phyloP scores from a whole-genome alignment of 2,797 vertebrate species.

The Arnoldichthys spilopterus region DNA sequence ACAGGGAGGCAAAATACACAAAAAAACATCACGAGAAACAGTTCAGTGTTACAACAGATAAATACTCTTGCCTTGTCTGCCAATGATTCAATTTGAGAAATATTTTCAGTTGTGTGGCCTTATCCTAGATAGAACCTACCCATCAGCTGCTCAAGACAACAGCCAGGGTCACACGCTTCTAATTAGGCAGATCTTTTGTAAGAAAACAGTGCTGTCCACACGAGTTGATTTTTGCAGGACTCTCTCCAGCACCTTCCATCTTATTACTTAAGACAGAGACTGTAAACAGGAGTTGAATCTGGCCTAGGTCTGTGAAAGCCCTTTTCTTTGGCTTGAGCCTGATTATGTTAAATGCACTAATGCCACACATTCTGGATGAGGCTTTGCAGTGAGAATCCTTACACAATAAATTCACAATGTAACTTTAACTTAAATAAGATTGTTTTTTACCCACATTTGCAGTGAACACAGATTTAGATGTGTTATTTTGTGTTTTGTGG shows the following conservation, averaged over 20 bases:
- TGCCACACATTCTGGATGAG: slow-evolving; percentile 30
- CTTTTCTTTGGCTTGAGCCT: slow-evolving; percentile 41
- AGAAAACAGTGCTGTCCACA: slow-evolving; percentile 2
- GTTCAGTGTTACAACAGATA: not conserved
- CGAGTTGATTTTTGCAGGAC: not conserved
- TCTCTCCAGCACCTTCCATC: slow-evolving; percentile 28
- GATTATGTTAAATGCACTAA: slow-evolving; percentile 48
- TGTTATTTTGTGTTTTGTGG: slow-evolving; percentile 20
- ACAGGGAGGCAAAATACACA: not conserved
- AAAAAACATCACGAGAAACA: not conserved
- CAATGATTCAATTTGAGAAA: slow-evolving; percentile 7
- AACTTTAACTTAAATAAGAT: not conserved
- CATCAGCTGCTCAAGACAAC: not conserved
- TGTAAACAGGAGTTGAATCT: slow-evolving; percentile 27
- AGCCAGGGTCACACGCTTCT: slow-evolving; percentile 19
- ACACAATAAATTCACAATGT: not conserved
- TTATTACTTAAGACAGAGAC: slow-evolving; percentile 38
- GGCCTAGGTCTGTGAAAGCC: slow-evolving; percentile 34
- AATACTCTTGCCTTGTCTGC: not conserved
- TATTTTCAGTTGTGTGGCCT: not conserved
- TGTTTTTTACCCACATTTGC: not conserved
- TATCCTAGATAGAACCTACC: not conserved
- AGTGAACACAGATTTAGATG: slow-evolving; percentile 18
- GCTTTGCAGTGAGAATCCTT: not conserved
- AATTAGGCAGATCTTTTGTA: slow-evolving; percentile 3